phyloP scores from a whole-genome alignment of 2,797 vertebrate genomes.

The Mormyrops boulengeri region DNA sequence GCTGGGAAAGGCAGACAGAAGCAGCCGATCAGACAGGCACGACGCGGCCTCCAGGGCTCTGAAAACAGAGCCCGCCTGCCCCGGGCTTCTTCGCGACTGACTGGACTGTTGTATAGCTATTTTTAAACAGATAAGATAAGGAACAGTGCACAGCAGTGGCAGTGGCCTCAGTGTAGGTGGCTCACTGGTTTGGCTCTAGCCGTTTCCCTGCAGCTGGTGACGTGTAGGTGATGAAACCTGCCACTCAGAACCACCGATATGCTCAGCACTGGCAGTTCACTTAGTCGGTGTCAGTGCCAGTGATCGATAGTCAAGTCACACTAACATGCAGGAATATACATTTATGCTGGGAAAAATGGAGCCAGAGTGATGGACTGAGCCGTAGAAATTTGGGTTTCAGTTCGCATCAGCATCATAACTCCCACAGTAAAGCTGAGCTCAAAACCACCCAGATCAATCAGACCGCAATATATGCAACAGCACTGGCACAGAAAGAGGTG shows the following conservation, averaged over 20 bases:
- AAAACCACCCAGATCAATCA: background rate
- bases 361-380: background rate
- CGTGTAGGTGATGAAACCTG: background rate
- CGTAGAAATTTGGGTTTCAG: background rate
- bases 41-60: background rate
- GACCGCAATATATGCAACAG: background rate
- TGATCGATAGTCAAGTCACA: background rate
- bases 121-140: conserved; percentile 3
- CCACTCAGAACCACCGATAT: background rate
- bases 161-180: background rate
- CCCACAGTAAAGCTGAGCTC: background rate
- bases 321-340: background rate
- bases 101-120: background rate
- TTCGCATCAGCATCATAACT: background rate
- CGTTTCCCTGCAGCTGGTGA: background rate
- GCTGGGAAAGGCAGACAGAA: conserved; percentile 81
- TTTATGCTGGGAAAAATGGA: background rate
- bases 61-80: background rate
- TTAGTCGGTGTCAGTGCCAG: background rate
- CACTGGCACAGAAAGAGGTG: background rate
- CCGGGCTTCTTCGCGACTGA: background rate
- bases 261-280: background rate
- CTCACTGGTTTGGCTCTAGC: background rate
- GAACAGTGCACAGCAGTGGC: background rate
- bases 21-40: conserved; percentile 50